phyloP scores from a whole-genome alignment of 2,888 invertebrate genomes.

The Nephrotoma appendiculata region DNA sequence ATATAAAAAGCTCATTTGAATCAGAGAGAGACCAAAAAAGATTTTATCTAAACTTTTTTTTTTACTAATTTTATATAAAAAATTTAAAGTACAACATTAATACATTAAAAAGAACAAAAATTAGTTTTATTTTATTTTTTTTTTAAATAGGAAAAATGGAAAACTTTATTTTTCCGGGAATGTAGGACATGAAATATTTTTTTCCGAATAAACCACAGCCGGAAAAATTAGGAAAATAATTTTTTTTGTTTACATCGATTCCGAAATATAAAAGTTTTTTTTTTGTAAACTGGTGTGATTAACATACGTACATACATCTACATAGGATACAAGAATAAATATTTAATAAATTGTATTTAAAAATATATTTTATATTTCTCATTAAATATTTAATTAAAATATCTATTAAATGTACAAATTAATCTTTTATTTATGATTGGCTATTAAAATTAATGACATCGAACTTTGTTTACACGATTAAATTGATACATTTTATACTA shows the following conservation, averaged over 20 bases:
- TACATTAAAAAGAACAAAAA: not conserved
- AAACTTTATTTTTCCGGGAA: not conserved
- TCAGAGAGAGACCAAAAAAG: not conserved
- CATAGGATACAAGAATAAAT: not conserved
- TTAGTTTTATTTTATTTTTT: not conserved
- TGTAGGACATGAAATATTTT: not conserved
- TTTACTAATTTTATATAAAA: not conserved
- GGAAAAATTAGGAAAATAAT: not conserved
- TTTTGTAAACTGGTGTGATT: not conserved
- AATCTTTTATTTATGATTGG: too few relatives aligned
- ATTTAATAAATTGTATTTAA: not conserved
- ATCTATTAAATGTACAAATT: too few relatives aligned
- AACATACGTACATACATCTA: not conserved
- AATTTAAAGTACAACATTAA: not conserved
- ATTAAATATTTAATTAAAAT: too few relatives aligned
- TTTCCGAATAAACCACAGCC: not conserved
- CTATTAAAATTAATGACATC: too few relatives aligned
- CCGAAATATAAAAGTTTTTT: not conserved
- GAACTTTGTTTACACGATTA: too few relatives aligned
- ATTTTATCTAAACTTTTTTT: not conserved
- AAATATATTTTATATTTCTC: too few relatives aligned
- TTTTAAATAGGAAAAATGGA: not conserved
- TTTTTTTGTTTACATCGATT: not conserved
- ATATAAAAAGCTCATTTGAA: not conserved
- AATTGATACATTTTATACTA: too few relatives aligned